These are phyloP conservation scores for Lanius collurio DNA, from an alignment of 2,113 vertebrate species.

Conservation along the genomic window DNA sequence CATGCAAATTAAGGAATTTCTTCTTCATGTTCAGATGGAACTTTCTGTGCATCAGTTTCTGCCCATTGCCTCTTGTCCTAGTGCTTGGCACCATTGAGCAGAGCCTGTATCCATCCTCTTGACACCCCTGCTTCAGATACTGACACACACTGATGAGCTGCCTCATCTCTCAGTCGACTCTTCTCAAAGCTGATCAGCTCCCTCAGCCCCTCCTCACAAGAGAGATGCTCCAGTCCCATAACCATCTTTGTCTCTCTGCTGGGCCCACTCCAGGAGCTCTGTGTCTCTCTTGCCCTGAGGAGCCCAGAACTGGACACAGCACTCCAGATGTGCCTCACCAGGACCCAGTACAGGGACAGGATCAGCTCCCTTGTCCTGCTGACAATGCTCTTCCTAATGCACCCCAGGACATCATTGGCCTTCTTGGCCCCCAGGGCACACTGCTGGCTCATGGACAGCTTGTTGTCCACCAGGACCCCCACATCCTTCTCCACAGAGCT, in stretches of 20 bases:
- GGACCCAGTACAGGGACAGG: accelerated
- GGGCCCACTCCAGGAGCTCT: accelerated
- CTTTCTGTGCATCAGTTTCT: neutral
- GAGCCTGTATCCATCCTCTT: neutral
- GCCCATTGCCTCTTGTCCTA: neutral
- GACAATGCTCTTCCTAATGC: accelerated
- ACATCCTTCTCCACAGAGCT: neutral
- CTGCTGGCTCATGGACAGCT: neutral
- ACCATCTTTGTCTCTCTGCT: neutral
- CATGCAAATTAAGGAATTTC: neutral
- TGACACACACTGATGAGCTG: neutral
- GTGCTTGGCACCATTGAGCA: accelerated
- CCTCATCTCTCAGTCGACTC: accelerated
- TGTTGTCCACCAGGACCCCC: accelerated
- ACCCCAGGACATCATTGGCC: accelerated
- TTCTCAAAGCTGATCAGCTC: neutral
- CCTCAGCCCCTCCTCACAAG: neutral
- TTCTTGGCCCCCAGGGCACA: neutral
- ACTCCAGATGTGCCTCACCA: neutral
- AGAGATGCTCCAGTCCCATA: neutral
- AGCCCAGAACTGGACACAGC: neutral
- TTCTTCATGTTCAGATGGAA: neutral
- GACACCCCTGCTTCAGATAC: neutral
- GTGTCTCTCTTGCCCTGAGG: accelerated
- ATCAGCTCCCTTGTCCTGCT: accelerated